Conservation (phyloP, 2,797 vertebrate species). For the Remorina albescens region DNA sequence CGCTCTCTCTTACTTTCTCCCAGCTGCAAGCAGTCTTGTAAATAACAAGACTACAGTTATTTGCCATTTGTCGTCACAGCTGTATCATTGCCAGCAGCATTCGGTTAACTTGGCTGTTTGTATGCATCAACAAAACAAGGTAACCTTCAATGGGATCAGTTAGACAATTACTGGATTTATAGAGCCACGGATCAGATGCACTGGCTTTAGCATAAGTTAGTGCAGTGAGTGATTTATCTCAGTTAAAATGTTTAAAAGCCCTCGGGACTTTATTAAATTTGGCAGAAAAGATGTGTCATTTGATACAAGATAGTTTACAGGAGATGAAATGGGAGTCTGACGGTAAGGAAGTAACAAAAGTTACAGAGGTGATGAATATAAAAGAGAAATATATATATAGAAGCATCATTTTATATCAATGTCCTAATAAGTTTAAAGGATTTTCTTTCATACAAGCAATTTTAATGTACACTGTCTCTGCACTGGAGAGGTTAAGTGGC, state of each 20-base stretch:
- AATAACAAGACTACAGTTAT: slow-evolving; percentile 55
- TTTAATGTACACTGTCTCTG: not conserved
- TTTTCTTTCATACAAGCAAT: not conserved
- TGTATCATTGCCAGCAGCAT: slow-evolving; percentile 62
- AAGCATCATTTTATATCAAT: not conserved
- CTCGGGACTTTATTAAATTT: slow-evolving; percentile 30
- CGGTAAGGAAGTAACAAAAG: slow-evolving; percentile 6
- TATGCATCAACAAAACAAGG: slow-evolving; percentile 61
- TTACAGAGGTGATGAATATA: not conserved
- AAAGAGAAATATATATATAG: not conserved
- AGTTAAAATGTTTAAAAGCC: slow-evolving; percentile 36
- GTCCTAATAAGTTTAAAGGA: not conserved
- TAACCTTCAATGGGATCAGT: slow-evolving; percentile 64
- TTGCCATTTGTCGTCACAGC: slow-evolving; percentile 64
- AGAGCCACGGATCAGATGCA: slow-evolving; percentile 28
- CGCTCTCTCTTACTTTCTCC: slow-evolving; percentile 8
- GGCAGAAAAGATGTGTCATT: slow-evolving; percentile 45
- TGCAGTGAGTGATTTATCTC: slow-evolving; percentile 36
- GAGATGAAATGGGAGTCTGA: slow-evolving; percentile 28
- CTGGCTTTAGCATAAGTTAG: slow-evolving; percentile 35
- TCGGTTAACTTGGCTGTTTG: slow-evolving; percentile 45
- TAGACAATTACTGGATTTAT: slow-evolving; percentile 53
- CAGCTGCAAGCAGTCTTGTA: slow-evolving; percentile 44
- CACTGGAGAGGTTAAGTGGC: not conserved
- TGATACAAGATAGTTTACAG: slow-evolving; percentile 45